Evolutionary conservation across 2,888 invertebrate species (phyloP).

Genomic region (Dicroscelio sp.): DNA sequence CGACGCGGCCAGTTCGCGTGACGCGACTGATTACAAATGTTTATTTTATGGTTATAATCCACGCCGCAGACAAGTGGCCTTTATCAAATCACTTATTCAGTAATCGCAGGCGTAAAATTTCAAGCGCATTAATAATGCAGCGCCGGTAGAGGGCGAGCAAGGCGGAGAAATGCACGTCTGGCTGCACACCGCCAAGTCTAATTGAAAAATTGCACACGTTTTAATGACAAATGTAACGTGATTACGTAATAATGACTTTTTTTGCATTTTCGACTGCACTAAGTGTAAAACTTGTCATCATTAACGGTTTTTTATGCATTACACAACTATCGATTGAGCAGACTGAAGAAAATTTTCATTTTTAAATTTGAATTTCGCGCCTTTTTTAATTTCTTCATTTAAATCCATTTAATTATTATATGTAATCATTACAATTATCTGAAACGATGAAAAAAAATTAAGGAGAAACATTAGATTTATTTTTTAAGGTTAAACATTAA

Average conservation of each 20-base stretch:
- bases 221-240: not conserved
- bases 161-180: not conserved
- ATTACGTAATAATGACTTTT: not conserved
- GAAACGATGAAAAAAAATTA: too few relatives aligned
- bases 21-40: constrained; percentile 30
- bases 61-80: constrained; percentile 41
- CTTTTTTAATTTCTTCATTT: not conserved
- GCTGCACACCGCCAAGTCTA: not conserved
- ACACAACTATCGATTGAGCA: too few relatives aligned
- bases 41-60: constrained; percentile 48
- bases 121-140: constrained; percentile 38
- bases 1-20: not conserved
- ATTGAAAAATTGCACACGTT: constrained; percentile 30
- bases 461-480: too few relatives aligned
- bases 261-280: not conserved
- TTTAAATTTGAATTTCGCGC: constrained; percentile 10
- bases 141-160: not conserved
- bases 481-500: too few relatives aligned
- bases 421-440: too few relatives aligned
- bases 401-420: too few relatives aligned
- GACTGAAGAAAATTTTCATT: too few relatives aligned
- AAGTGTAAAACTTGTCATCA: too few relatives aligned
- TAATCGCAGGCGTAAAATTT: constrained; percentile 55
- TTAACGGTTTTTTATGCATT: too few relatives aligned
- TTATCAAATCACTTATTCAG: constrained; percentile 57